These are phyloP conservation scores for Thymelicus sylvestris DNA, from an alignment of 2,888 invertebrate genomes.

Conservation along the genomic window DNA sequence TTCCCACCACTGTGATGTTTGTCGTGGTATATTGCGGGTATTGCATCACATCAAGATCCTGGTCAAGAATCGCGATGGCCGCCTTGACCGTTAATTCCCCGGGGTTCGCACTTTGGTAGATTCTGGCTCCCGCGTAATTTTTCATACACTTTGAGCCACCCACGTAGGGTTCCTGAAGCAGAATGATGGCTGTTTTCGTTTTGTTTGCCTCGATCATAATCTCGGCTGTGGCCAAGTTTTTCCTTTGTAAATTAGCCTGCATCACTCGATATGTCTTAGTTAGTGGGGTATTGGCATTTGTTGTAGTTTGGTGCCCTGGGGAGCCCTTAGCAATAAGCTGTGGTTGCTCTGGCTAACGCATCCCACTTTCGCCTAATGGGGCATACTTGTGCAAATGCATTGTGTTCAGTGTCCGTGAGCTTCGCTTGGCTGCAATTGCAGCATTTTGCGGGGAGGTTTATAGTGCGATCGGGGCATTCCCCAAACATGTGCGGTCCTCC, in stretches of 20 bases:
- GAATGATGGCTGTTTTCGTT: background rate
- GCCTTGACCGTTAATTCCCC: constrained; percentile 26
- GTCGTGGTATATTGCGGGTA: too few relatives aligned
- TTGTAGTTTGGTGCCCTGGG: background rate
- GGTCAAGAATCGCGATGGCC: constrained; percentile 31
- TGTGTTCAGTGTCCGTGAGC: constrained; percentile 1
- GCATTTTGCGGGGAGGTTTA: background rate
- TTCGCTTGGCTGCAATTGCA: constrained; percentile 15
- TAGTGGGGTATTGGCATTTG: too few relatives aligned
- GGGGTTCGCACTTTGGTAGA: too few relatives aligned
- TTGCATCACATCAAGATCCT: too few relatives aligned
- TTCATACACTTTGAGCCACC: too few relatives aligned
- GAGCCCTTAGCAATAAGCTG: constrained; percentile 27
- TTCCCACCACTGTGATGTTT: too few relatives aligned
- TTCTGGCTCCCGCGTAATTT: too few relatives aligned
- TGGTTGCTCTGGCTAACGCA: background rate
- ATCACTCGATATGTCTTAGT: background rate
- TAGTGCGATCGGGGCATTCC: constrained; percentile 11
- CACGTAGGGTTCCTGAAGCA: background rate
- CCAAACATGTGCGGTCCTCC: constrained; percentile 7
- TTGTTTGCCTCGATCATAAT: background rate
- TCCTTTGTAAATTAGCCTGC: constrained; percentile 34
- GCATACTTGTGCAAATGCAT: constrained; percentile 19
- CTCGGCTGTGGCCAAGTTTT: constrained; percentile 24
- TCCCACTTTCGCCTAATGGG: constrained; percentile 3